Base-by-base conservation (phyloP, 2,113 vertebrate genomes). In the Poicephalus gulielmi region DNA sequence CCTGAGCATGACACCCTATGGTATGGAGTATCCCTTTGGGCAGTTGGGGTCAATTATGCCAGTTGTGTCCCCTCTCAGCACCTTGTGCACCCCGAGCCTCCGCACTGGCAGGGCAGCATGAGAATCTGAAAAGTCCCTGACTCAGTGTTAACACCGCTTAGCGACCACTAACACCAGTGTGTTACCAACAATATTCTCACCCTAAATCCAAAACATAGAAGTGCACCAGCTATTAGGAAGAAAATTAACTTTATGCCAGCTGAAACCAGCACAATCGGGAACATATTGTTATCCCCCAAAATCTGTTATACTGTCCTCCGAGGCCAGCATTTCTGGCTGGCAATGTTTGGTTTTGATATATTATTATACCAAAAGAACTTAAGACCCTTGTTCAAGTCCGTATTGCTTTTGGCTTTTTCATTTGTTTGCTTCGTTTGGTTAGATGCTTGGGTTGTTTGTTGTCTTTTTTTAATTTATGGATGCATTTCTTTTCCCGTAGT, bases 91-190 rank as follows among this genome's bases (percentile, higher is more conserved):
- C 9, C 24, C 24, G 17, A 47, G 52, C 2, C 68, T 39, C n/a
- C 20, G 53, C 0, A 0, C n/a, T 49, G 53, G 10, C 31, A 27
- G 25, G 20, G 52, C 0, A 0, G 7, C 22, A 8, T 19, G 30
- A 86, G 46, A 5, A 55, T 31, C 25, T 55, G 3, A 13, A 62
- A 81, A 68, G 22, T 10, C 30, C n/a, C 27, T 31, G 52, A 41
- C 1, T 1, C 4, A 23, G 4, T 33, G 10, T 33, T 23, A 75
- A 69, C 59, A 11, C 39, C 41, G 46, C 46, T 75, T 69, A 86
- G 62, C 9, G 3, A 35, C 0, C 33, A 37, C 31, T 43, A 17
- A 55, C 74, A 81, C 41, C n/a, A 12, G 20, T 68, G 24, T 7
- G 46, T 43, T 33, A 43, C n/a, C 55, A 44, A 16, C 19, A 39